Percentiles rank a stretch among this genome's conserved stretches.
These are phyloP conservation scores for Monoplex corrugatus DNA, from an alignment of 2,888 invertebrate species.

Conservation along the genomic window DNA sequence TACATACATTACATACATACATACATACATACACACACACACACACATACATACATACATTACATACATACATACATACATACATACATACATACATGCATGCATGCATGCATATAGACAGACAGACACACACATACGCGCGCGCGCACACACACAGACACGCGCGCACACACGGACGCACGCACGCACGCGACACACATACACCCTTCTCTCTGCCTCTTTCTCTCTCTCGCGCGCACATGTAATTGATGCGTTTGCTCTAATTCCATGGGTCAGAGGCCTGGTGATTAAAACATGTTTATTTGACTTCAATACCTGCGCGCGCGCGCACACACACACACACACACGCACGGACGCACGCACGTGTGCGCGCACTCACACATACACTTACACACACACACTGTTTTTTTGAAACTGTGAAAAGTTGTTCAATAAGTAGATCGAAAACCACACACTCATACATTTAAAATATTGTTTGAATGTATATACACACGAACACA, in stretches of 20 bases:
- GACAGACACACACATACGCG: slow-evolving; percentile 10
- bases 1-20: background rate
- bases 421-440: too few relatives aligned
- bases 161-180: background rate
- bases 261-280: too few relatives aligned
- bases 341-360: background rate
- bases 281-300: too few relatives aligned
- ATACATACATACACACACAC: background rate
- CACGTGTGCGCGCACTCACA: background rate
- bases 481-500: too few relatives aligned
- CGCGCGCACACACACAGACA: background rate
- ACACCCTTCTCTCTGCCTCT: background rate
- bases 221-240: background rate
- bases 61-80: background rate
- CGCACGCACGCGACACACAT: background rate
- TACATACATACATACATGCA: background rate
- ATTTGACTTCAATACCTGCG: too few relatives aligned
- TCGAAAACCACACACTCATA: too few relatives aligned
- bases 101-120: background rate
- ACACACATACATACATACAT: background rate
- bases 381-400: background rate
- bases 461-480: too few relatives aligned
- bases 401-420: too few relatives aligned
- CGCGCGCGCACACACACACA: background rate
- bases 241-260: too few relatives aligned